Percentiles rank a stretch among this genome's conserved stretches.
These are phyloP conservation scores for Kradibia gibbosae DNA, from an alignment of 1,140 invertebrate species.

Conservation along the genomic window DNA sequence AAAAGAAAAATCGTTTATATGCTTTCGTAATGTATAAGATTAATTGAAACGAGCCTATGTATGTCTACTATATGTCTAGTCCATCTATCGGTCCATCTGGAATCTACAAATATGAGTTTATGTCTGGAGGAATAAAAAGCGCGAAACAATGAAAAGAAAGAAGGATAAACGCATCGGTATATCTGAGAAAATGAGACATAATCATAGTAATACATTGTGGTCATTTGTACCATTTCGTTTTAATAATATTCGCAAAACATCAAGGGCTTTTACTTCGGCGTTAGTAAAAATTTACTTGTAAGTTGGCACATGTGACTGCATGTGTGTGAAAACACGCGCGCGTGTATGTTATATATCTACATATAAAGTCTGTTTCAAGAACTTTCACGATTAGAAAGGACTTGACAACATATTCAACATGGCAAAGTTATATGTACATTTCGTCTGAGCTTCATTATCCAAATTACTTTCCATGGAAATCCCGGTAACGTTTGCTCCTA, in stretches of 20 bases:
- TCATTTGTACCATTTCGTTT: constrained; percentile 35
- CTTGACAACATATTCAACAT: constrained; percentile 27
- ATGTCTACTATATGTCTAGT: too few species aligned
- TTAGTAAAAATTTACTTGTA: not conserved
- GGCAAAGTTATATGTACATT: not conserved
- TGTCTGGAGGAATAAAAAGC: not conserved
- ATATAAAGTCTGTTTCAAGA: not conserved
- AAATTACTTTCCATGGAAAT: constrained; percentile 40
- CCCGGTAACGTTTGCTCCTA: not conserved
- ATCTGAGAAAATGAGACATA: constrained; percentile 27
- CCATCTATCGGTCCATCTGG: too few species aligned
- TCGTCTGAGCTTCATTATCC: constrained; percentile 36
- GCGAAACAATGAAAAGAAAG: not conserved
- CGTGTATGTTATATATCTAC: not conserved
- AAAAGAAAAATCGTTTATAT: too few species aligned
- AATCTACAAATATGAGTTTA: not conserved
- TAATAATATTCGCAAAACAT: constrained; percentile 37
- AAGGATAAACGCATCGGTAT: constrained; percentile 24
- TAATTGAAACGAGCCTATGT: too few species aligned
- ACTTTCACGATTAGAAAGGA: constrained; percentile 17
- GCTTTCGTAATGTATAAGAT: too few species aligned
- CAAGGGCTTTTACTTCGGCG: constrained; percentile 26
- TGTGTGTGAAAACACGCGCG: too few species aligned
- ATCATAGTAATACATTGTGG: constrained; percentile 8
- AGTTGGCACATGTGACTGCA: too few species aligned